A percentile compares a stretch with the other conserved stretches of the same genome.
These are phyloP conservation scores for Corythaeola cristata DNA, from an alignment of 2,113 vertebrate genomes.

Conservation along the genomic window DNA sequence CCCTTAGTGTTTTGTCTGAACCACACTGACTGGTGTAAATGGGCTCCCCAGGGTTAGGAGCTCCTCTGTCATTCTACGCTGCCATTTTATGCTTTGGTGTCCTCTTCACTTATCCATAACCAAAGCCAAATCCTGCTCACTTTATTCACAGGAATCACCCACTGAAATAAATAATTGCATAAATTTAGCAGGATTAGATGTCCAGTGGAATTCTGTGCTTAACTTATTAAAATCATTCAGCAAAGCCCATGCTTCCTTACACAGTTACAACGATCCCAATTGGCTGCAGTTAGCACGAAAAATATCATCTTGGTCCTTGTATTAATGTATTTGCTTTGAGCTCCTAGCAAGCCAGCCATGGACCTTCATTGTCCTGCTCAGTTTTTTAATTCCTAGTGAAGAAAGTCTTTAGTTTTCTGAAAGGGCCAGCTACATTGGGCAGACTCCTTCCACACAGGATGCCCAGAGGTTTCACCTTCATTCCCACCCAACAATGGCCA, in stretches of 20 bases:
- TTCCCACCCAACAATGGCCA: background rate
- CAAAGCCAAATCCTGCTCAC: conserved; percentile 27
- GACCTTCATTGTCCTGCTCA: background rate
- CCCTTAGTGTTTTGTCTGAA: conserved; percentile 26
- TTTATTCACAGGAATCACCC: background rate
- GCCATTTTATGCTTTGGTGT: conserved; percentile 48
- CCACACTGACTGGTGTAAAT: background rate
- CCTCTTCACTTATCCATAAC: conserved; percentile 34
- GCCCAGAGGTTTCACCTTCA: background rate
- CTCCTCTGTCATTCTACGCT: conserved; percentile 38
- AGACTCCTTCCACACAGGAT: accelerated
- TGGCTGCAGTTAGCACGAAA: background rate
- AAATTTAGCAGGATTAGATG: conserved; percentile 26
- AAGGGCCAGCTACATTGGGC: background rate
- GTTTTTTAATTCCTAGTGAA: background rate
- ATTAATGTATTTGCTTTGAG: background rate
- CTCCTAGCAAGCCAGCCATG: background rate
- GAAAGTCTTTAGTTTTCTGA: background rate
- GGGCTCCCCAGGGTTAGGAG: conserved; percentile 40
- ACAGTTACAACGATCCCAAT: background rate
- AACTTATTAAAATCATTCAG: background rate
- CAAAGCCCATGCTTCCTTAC: background rate
- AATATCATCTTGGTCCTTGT: background rate
- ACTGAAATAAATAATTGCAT: conserved; percentile 51
- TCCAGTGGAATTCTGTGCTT: background rate